phyloP scores from a whole-genome alignment of 2,797 vertebrate species.

The Denticeps clupeoides region DNA sequence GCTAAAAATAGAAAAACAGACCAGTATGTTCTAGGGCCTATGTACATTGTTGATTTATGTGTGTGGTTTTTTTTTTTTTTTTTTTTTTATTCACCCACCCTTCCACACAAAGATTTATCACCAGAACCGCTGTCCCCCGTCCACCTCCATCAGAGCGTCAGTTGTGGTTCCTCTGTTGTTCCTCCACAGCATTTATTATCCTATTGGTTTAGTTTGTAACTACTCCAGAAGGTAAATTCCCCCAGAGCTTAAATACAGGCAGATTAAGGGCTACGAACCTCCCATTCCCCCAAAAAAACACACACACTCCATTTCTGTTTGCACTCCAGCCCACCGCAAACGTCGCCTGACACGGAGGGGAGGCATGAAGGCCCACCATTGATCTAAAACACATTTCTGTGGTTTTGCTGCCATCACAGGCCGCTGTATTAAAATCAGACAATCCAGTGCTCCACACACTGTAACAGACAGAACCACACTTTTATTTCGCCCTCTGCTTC shows the following conservation, averaged over 20 bases:
- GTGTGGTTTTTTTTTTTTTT: background rate
- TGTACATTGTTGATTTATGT: background rate
- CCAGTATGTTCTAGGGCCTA: background rate
- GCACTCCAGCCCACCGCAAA: background rate
- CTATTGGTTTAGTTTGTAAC: background rate
- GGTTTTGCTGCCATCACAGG: constrained; percentile 5
- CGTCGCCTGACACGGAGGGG: background rate
- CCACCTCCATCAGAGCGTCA: too few species aligned
- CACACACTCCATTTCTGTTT: constrained; percentile 1
- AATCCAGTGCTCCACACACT: background rate
- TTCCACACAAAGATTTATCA: too few species aligned
- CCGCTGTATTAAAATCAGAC: constrained; percentile 8
- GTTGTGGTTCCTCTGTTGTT: too few species aligned
- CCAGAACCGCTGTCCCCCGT: too few species aligned
- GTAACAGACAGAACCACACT: background rate
- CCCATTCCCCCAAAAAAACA: background rate
- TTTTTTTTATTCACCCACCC: too few species aligned
- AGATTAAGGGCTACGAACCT: background rate
- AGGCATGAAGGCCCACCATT: too few species aligned
- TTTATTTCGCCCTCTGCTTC: too few species aligned
- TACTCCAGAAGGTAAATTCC: constrained; percentile 9
- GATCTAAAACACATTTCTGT: constrained; percentile 7
- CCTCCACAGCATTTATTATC: background rate
- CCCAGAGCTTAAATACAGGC: background rate
- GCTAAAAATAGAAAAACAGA: too few species aligned